Evolutionary conservation across 2,888 invertebrate species (phyloP).

Genomic region (Dryocosmus kuriphilus): DNA sequence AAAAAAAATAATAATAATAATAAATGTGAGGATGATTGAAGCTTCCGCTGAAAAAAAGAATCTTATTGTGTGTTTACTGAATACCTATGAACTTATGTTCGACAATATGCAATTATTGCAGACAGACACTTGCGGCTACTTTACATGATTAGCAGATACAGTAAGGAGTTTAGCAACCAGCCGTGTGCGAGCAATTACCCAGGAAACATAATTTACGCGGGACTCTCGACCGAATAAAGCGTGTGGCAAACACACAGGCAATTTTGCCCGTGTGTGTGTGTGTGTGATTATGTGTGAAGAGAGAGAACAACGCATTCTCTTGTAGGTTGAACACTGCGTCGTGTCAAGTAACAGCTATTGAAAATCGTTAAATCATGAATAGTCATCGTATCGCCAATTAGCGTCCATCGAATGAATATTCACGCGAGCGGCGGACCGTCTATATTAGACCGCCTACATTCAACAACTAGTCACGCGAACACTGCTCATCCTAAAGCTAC

Average conservation of each 20-base stretch:
- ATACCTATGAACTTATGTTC: conserved; percentile 67
- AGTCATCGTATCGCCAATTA: conserved; percentile 75
- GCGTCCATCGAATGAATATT: conserved; percentile 73
- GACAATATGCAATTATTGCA: conserved; percentile 67
- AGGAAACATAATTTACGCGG: conserved; percentile 67
- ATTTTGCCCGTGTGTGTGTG: conserved; percentile 6
- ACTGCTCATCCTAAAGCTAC: too few species aligned
- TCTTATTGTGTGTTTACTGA: conserved; percentile 62
- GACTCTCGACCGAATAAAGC: conserved; percentile 49
- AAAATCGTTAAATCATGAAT: conserved; percentile 76
- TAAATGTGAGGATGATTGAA: not conserved
- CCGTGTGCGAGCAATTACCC: conserved; percentile 66
- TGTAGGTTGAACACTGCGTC: conserved; percentile 39
- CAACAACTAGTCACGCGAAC: conserved; percentile 69
- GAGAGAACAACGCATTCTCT: conserved; percentile 23
- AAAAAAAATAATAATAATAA: not conserved
- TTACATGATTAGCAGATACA: conserved; percentile 65
- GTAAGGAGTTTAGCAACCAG: conserved; percentile 59
- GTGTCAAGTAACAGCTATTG: conserved; percentile 71
- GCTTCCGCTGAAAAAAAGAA: not conserved
- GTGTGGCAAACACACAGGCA: conserved; percentile 15
- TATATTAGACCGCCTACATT: conserved; percentile 62
- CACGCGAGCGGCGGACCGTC: conserved; percentile 63
- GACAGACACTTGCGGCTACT: conserved; percentile 61
- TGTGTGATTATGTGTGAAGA: conserved; percentile 23